Evolutionary conservation across 2,113 vertebrate genomes (phyloP), one percentile per base, ranked within the genome.

Genomic region (Phylloscopus trochiloides): DNA sequence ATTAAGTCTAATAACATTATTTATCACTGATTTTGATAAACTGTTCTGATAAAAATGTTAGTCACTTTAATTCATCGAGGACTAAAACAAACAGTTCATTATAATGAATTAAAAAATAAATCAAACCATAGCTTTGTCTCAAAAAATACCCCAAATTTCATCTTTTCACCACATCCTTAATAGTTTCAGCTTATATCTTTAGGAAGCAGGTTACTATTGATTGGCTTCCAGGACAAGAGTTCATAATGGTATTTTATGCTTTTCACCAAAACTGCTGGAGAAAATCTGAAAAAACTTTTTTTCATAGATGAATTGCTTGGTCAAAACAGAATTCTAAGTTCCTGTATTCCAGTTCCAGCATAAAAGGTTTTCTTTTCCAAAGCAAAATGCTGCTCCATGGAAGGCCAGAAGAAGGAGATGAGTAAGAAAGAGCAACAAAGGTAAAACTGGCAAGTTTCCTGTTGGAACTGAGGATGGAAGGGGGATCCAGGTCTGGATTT

Each of bases 1-100:
- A 90, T 84, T 96, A 88, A 77, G 48, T 87, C 59, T 92, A 96
- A 93, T 96, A 96, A 62, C 19, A 74, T 71, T 95, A 94, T 95
- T 97, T 93, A 81, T 95, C 65, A 84, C 50, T 73, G 62, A 91
- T 77, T 84, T 79, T 92, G 90, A 95, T 76, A 73, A 93, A 93
- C 26, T 59, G 12, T 68, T 76, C 61, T 87, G 83, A 92, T 94
- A 94, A 93, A 90, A 96, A 38, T 43, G 68, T 54, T 83, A 86
- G 43, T 87, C 75, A 82, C 36, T 89, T 96, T 74, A 86, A 92
- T 97, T 93, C 54, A 63, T 59, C 2, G 8, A 92, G 36, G 45
- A 85, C 68, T 79, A 93, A 73, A 88, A 86, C 76, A 94, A 93
- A n/a, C 15, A n/a, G 28, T 93, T 94, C 57, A 72, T 91, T 86